A percentile compares a stretch with the other conserved stretches of the same genome.
Conservation (phyloP, 2,797 vertebrate genomes). For the Anniella stebbinsi region DNA sequence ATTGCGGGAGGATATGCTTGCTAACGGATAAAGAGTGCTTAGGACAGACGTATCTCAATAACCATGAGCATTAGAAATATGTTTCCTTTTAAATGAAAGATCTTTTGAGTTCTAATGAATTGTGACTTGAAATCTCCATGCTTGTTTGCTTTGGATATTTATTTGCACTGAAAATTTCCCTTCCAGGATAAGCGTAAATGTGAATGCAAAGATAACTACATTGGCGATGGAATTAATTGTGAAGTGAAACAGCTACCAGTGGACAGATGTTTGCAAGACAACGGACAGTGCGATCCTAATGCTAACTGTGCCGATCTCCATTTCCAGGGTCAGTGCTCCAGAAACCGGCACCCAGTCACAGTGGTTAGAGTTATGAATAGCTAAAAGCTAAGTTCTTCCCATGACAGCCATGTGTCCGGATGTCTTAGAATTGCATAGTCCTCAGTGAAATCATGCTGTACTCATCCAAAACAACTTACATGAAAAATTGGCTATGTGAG, state of each 20-base stretch:
- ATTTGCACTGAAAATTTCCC: background rate
- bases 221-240: slow-evolving; percentile 90
- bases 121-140: background rate
- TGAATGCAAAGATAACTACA: slow-evolving; percentile 86
- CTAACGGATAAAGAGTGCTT: background rate
- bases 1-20: background rate
- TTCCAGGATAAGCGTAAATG: slow-evolving; percentile 87
- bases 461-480: background rate
- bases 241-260: slow-evolving; percentile 83
- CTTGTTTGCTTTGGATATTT: background rate
- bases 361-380: background rate
- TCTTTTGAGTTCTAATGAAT: slow-evolving; percentile 12
- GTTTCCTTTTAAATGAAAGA: background rate
- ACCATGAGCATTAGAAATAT: background rate
- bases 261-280: slow-evolving; percentile 90
- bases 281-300: slow-evolving; percentile 87
- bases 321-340: slow-evolving; percentile 85
- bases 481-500: background rate
- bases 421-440: background rate
- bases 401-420: background rate
- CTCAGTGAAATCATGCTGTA: background rate
- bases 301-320: slow-evolving; percentile 90
- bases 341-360: background rate
- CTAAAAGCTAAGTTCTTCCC: background rate
- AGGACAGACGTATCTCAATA: background rate